Conservation (phyloP, 2,113 vertebrate genomes). For the Eudorcas thomsonii region DNA sequence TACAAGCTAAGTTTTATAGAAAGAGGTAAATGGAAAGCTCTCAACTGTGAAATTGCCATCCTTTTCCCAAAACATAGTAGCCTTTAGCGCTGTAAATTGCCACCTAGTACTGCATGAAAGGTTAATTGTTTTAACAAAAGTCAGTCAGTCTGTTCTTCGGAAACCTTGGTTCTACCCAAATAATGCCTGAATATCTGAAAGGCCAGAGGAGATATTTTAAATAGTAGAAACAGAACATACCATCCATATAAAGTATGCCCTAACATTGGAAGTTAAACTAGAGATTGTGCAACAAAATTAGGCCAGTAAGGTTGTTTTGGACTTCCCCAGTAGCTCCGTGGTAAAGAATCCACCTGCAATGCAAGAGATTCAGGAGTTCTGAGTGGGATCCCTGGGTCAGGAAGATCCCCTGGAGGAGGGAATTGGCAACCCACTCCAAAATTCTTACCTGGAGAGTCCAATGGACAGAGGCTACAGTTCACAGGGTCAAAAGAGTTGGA, state of each 20-base stretch:
- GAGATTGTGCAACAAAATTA: not conserved
- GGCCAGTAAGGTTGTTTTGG: not conserved
- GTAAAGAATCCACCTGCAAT: not conserved
- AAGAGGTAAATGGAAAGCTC: not conserved
- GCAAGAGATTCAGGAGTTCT: not conserved
- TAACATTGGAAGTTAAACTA: not conserved
- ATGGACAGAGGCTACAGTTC: not conserved
- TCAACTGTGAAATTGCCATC: constrained; percentile 36
- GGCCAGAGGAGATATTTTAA: not conserved
- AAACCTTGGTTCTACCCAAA: not conserved
- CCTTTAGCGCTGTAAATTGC: not conserved
- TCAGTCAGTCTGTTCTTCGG: not conserved
- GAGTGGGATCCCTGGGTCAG: not conserved
- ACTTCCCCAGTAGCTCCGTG: not conserved
- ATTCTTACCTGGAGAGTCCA: not conserved
- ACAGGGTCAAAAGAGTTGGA: not conserved
- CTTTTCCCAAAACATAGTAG: not conserved
- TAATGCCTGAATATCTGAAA: not conserved
- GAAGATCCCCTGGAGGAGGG: not conserved
- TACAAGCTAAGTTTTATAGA: not conserved
- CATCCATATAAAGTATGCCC: not conserved
- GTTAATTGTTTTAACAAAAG: not conserved
- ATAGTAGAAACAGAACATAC: not conserved
- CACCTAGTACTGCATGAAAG: not conserved
- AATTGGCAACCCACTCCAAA: not conserved